Conservation (phyloP, 1,140 invertebrate genomes). For the Aphidius ervi region DNA sequence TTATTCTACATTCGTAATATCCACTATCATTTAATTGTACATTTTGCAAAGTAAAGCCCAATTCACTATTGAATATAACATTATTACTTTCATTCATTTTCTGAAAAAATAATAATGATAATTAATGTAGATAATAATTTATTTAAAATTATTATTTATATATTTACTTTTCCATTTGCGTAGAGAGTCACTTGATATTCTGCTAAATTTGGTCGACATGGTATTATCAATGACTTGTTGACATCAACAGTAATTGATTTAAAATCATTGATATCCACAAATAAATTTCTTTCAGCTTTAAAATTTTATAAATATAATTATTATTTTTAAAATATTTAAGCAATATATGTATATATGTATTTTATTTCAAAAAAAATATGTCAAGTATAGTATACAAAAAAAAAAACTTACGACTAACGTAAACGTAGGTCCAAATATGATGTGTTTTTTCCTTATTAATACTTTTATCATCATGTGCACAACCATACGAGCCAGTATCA, state of each 20-base stretch:
- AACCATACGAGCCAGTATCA: slow-evolving; percentile 62
- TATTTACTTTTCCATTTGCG: slow-evolving; percentile 37
- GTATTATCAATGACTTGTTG: slow-evolving; percentile 54
- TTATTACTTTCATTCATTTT: slow-evolving; percentile 35
- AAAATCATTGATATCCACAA: neutral
- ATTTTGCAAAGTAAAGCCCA: slow-evolving; percentile 56
- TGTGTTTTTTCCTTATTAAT: slow-evolving; percentile 38
- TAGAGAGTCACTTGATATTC: slow-evolving; percentile 57
- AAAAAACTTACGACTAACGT: slow-evolving; percentile 60
- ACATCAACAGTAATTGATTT: slow-evolving; percentile 26
- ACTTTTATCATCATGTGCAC: slow-evolving; percentile 46
- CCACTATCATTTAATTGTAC: slow-evolving; percentile 45
- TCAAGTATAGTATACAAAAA: too few species aligned
- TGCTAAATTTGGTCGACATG: slow-evolving; percentile 67
- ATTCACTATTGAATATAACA: slow-evolving; percentile 55
- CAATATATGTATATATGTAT: slow-evolving; percentile 20
- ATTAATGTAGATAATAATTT: slow-evolving; percentile 15
- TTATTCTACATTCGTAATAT: slow-evolving; percentile 51
- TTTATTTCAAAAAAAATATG: too few species aligned
- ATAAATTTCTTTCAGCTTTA: slow-evolving; percentile 6
- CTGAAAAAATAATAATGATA: slow-evolving; percentile 18
- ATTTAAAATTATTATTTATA: neutral
- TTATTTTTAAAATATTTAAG: too few species aligned
- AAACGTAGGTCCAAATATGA: slow-evolving; percentile 59
- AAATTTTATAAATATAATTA: too few species aligned